A percentile compares a stretch with the other conserved stretches of the same genome.
phyloP scores from a whole-genome alignment of 1,140 invertebrate genomes.

The Neodiprion virginianus region DNA sequence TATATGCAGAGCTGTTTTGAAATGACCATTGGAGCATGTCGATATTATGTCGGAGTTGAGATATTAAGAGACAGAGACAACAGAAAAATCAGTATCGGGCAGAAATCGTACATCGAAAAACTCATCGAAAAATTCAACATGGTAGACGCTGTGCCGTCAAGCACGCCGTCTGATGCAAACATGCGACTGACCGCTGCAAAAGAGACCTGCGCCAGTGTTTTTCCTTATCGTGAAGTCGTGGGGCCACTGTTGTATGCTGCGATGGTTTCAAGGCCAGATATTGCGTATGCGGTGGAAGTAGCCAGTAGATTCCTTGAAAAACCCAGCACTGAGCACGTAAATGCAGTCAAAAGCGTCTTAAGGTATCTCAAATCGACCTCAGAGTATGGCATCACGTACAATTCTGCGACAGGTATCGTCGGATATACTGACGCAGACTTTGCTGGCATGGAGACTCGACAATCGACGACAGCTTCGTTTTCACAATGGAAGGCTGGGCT shows the following conservation, averaged over 20 bases:
- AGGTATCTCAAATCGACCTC: constrained; percentile 22
- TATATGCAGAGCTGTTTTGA: background rate
- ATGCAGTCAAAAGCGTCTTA: too few relatives aligned
- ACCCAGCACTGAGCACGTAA: background rate
- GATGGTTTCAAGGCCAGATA: constrained; percentile 54
- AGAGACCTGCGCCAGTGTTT: background rate
- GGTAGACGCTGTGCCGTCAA: too few relatives aligned
- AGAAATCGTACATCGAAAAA: background rate
- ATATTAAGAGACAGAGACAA: background rate
- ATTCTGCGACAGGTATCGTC: constrained; percentile 6
- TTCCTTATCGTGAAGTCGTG: constrained; percentile 46
- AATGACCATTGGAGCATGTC: background rate
- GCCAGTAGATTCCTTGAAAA: background rate
- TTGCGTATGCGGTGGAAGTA: constrained; percentile 49
- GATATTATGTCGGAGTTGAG: background rate
- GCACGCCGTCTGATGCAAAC: too few relatives aligned
- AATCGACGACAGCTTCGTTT: constrained; percentile 24
- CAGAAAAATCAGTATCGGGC: background rate
- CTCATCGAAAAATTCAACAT: background rate
- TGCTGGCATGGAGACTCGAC: constrained; percentile 19
- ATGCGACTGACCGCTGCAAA: too few relatives aligned
- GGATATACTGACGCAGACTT: constrained; percentile 24
- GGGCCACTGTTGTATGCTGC: constrained; percentile 54
- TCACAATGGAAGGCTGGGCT: constrained; percentile 15
- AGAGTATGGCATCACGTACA: constrained; percentile 31